Conservation (phyloP, 2,113 vertebrate genomes). For the Leptocoma aspasia region DNA sequence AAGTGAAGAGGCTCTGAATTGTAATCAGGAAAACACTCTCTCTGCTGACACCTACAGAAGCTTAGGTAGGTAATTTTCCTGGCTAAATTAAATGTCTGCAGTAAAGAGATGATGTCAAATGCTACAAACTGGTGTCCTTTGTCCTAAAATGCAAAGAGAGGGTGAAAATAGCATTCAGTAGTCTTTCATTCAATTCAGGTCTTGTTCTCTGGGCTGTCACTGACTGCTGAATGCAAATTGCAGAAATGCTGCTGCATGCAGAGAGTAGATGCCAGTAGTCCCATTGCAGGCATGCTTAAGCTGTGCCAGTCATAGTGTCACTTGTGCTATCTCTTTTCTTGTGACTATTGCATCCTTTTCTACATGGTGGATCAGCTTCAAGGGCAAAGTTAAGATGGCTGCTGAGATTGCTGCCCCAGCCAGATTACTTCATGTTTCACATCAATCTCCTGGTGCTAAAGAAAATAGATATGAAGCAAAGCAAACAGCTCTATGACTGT, state of each 20-base stretch:
- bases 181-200: neutral
- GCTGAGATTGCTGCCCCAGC: neutral
- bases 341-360: neutral
- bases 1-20: neutral
- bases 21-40: neutral
- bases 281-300: neutral
- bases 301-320: fast-evolving
- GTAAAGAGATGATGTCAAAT: neutral
- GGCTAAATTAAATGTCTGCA: neutral
- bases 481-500: neutral
- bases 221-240: neutral
- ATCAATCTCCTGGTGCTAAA: neutral
- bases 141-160: neutral
- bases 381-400: neutral
- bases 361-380: neutral
- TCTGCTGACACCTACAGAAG: neutral
- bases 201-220: neutral
- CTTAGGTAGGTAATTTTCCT: neutral
- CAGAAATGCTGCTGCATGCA: neutral
- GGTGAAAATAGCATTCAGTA: neutral
- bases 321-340: neutral
- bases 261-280: neutral
- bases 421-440: neutral
- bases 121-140: neutral
- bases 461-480: neutral